Base-by-base conservation (phyloP, 2,888 invertebrate genomes). In the Drepanosiphum platanoidis region DNA sequence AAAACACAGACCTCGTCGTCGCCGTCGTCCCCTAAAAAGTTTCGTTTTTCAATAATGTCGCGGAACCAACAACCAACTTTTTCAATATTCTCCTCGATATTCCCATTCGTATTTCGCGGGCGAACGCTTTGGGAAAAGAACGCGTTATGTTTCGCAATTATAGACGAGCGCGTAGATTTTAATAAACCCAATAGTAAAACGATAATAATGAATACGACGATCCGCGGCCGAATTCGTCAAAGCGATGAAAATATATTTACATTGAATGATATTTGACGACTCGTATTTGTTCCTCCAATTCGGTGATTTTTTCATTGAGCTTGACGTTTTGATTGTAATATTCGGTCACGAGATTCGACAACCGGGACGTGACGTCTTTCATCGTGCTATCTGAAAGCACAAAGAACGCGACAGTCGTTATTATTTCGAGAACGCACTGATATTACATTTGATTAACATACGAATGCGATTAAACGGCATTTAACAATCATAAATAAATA, bases 221-320 rank as follows among this genome's bases (percentile, higher is more conserved):
- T 18, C 1, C 15, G 22, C 22, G 0, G 15, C 27, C n/a, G 1
- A 13, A n/a, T 58, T 34, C 9, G 13, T 72, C 11, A 72, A n/a
- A 36, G 27, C 7, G 5, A 7, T 46, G 27, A 72, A 64, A 27
- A 27, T 68, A 58, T 58, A 83, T 30, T 83, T 64, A 83, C 83
- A 84, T 75, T 75, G 83, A 84, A 84, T 66, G 83, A 68, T 84
- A 84, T 75, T 84, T 84, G 30, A 84, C 83, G 68, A 84, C 75
- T 75, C 83, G 32, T 84, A 84, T 84, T 68, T 84, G 83, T 84
- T 84, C 75, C 11, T 84, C 83, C 83, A 84, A 75, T 84, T 84
- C 83, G 75, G 46, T 75, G 52, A 84, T 84, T 84, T 84, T 84
- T 84, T 84, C 83, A 66, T 84, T 84, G 75, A 84, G 83, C 83